Base-by-base conservation (phyloP, 2,888 invertebrate genomes). In the Tanytarsus gracilentus region DNA sequence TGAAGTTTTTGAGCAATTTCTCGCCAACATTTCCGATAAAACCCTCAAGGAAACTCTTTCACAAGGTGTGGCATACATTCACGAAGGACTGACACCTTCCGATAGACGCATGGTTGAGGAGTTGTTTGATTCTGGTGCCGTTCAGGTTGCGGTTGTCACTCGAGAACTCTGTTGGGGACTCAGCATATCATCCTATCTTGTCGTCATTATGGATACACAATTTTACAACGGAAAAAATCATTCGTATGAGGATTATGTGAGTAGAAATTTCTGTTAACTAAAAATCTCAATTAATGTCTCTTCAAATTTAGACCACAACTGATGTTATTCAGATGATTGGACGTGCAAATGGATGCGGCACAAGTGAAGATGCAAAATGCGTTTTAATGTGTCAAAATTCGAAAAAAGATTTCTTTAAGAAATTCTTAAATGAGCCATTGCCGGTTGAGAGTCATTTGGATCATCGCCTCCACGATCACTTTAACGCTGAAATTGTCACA, bases 401-500 rank as follows among this genome's bases (percentile, higher is more conserved):
- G 8, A 99, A 98, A 75, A 98, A 97, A 76, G 95, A 97, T 66
- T 97, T 96, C 80, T 98, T 94, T 77, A 94, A 96, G 70, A 99
- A 99, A 72, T 92, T 99, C 72, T 78, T 99, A 53, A 95, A 93
- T 71, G 98, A 99, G 71, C 95, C 97, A 1, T 73, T 99, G 61
- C 98, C 98, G 1, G 86, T 98, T 0, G 98, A 98, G 79, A 97
- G 96, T 64, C 98, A 99, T 74, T 77, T 99, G 66, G 98, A 99
- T 77, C 98, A 98, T 69, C 83, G 94, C 63, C 80, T 99, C 2
- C 98, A 99, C 73, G 99, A 99, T 76, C 99, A 99, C 75, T 95
- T 99, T 73, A 99, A 99, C 76, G 99, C 99, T 0, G 99, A 99
- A 77, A 96, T 99, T 61, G 98, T 99, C 0, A 99, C 99, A 0